These are phyloP conservation scores for Thera obeliscata DNA, from an alignment of 2,888 invertebrate genomes.

Conservation along the genomic window DNA sequence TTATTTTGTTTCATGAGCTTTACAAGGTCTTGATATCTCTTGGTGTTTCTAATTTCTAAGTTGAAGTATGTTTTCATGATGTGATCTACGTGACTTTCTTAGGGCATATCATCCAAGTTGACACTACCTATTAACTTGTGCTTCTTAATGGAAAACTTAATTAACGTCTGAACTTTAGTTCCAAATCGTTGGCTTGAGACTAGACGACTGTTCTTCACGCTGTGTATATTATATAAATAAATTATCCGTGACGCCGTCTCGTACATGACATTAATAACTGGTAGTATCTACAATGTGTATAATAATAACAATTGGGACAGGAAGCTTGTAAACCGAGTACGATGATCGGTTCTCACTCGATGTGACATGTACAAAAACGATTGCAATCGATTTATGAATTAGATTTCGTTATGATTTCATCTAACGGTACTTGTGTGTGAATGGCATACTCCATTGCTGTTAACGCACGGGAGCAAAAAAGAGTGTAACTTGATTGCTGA, in stretches of 20 bases:
- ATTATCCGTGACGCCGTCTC: conserved; percentile 65
- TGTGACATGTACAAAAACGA: conserved; percentile 73
- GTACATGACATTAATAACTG: conserved; percentile 72
- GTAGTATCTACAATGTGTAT: conserved; percentile 68
- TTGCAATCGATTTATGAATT: conserved; percentile 70
- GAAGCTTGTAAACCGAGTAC: conserved; percentile 81
- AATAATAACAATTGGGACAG: conserved; percentile 77
- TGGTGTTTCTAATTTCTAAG: conserved; percentile 41
- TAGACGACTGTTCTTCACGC: conserved; percentile 47
- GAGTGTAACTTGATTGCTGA: conserved; percentile 16
- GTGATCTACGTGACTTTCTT: conserved; percentile 54
- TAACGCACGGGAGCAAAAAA: conserved; percentile 35
- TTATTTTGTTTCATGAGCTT: conserved; percentile 15
- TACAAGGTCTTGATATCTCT: conserved; percentile 28
- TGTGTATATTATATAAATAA: conserved; percentile 56
- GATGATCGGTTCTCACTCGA: conserved; percentile 75
- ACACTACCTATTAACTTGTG: conserved; percentile 43
- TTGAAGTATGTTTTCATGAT: conserved; percentile 48
- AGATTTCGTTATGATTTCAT: conserved; percentile 73
- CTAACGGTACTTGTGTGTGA: conserved; percentile 42
- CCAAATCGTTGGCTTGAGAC: conserved; percentile 60
- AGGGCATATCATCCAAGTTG: conserved; percentile 59
- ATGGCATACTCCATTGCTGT: conserved; percentile 31
- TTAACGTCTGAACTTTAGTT: conserved; percentile 66
- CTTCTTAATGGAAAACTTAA: conserved; percentile 64